Conservation (phyloP, 1,140 invertebrate genomes). For the Helicoverpa zea region DNA sequence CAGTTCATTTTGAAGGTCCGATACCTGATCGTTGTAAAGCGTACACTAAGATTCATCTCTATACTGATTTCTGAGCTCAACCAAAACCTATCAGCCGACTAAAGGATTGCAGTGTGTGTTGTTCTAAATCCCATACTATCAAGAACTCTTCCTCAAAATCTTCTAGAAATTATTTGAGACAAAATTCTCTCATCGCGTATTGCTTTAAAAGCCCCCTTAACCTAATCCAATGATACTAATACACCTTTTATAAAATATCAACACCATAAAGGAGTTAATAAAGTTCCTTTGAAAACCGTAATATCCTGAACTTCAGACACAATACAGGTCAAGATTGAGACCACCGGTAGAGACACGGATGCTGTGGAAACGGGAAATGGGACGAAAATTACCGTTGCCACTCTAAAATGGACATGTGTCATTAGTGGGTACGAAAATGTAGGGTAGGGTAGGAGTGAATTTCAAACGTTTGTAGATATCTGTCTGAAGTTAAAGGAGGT, state of each 20-base stretch:
- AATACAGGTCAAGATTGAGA: conserved; percentile 18
- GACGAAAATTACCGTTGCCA: conserved; percentile 20
- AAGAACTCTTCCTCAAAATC: too few relatives aligned
- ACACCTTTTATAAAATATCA: neutral
- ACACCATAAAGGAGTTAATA: neutral
- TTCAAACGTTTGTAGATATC: neutral
- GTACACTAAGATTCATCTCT: too few relatives aligned
- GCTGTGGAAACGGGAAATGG: conserved; percentile 26
- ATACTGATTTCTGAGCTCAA: too few relatives aligned
- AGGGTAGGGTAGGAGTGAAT: neutral
- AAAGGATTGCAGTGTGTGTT: too few relatives aligned
- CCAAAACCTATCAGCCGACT: too few relatives aligned
- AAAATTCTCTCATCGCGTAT: too few relatives aligned
- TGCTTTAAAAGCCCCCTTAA: too few relatives aligned
- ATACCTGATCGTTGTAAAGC: too few relatives aligned
- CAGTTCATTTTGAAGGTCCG: too few relatives aligned
- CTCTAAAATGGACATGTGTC: conserved; percentile 17
- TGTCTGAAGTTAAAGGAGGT: neutral
- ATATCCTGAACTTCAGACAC: neutral
- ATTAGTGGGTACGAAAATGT: conserved; percentile 10
- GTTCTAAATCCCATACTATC: too few relatives aligned
- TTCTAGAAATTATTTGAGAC: too few relatives aligned
- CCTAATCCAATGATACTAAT: neutral
- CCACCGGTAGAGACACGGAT: conserved; percentile 24
- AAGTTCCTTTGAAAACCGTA: neutral